These are phyloP conservation scores for Lithosia quadra DNA, from an alignment of 2,888 invertebrate genomes.

Conservation along the genomic window DNA sequence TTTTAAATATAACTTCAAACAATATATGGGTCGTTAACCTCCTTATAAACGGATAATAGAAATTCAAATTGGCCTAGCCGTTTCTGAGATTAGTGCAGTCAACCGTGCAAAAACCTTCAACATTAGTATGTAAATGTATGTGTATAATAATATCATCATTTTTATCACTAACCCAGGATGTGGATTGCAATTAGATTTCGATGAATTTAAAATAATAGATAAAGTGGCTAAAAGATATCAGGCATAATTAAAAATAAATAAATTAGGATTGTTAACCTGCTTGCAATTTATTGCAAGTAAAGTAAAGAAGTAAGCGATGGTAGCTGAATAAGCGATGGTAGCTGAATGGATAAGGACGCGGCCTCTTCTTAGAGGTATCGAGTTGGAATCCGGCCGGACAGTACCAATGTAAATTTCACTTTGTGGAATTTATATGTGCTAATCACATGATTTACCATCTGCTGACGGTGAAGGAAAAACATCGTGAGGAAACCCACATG, in stretches of 20 bases:
- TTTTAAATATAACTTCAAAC: background rate
- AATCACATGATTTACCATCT: too few relatives aligned
- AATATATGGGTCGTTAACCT: background rate
- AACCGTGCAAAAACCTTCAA: background rate
- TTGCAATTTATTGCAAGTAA: too few relatives aligned
- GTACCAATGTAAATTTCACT: too few relatives aligned
- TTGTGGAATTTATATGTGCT: too few relatives aligned
- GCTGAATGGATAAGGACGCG: too few relatives aligned
- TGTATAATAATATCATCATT: background rate
- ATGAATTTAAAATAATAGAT: background rate
- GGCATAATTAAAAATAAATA: background rate
- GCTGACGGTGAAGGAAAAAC: too few relatives aligned
- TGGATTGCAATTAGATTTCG: conserved; percentile 3
- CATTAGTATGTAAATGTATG: background rate
- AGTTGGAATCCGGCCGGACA: too few relatives aligned
- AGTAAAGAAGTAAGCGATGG: too few relatives aligned
- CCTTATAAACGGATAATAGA: background rate
- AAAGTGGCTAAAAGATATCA: background rate
- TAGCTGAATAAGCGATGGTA: too few relatives aligned
- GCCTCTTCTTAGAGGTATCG: too few relatives aligned
- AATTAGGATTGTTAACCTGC: background rate
- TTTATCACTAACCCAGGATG: conserved; percentile 3
- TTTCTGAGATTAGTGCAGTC: background rate
- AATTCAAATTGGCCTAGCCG: background rate
- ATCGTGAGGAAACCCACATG: too few relatives aligned